These are phyloP conservation scores for Habroteleia sp. DNA, from an alignment of 2,888 invertebrate genomes.

Conservation along the genomic window DNA sequence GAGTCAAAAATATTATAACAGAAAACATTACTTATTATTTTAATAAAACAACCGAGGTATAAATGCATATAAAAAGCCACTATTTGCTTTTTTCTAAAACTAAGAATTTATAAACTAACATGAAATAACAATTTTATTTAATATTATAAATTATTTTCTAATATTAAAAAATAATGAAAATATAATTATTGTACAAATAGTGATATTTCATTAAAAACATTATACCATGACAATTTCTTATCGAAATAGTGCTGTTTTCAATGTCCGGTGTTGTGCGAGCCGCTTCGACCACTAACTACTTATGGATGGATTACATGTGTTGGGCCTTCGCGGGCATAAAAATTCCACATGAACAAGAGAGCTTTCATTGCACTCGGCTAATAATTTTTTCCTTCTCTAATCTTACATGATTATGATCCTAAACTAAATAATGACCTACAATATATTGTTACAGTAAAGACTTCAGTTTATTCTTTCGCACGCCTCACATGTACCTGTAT, in stretches of 20 bases:
- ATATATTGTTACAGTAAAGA: slow-evolving; percentile 40
- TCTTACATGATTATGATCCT: slow-evolving; percentile 66
- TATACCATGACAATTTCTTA: not conserved
- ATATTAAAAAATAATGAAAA: no score
- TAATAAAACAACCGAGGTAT: no score
- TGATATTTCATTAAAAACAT: not conserved
- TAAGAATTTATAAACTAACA: no score
- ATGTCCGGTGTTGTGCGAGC: slow-evolving; percentile 68
- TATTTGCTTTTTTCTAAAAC: no score
- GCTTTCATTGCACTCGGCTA: slow-evolving; percentile 64
- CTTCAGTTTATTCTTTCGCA: slow-evolving; percentile 21
- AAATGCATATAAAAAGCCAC: no score
- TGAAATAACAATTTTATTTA: no score
- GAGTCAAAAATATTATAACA: no score
- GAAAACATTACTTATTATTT: no score
- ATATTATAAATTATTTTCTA: no score
- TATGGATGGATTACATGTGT: slow-evolving; percentile 79
- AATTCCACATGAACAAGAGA: slow-evolving; percentile 75
- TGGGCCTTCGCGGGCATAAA: slow-evolving; percentile 77
- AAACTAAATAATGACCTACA: slow-evolving; percentile 55
- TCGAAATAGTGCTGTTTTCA: slow-evolving; percentile 61
- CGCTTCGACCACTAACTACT: slow-evolving; percentile 73
- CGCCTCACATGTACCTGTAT: not conserved
- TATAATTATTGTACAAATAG: not conserved
- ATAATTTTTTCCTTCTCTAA: slow-evolving; percentile 59